phyloP scores from a whole-genome alignment of 2,113 vertebrate species.

The Gorsachius goisagi region DNA sequence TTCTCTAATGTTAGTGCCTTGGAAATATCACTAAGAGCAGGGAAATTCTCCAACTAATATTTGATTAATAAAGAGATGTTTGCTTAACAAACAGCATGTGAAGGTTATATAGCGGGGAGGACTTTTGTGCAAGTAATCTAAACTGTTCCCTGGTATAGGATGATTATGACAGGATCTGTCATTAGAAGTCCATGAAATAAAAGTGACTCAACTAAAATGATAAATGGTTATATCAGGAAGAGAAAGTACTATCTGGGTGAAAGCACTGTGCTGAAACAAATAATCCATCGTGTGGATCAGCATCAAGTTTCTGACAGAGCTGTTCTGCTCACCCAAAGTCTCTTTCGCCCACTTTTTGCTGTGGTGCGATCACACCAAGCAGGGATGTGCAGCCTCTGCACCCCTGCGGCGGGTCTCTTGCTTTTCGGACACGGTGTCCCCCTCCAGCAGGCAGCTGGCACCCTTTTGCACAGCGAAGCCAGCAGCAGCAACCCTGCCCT shows the following conservation, averaged over 20 bases:
- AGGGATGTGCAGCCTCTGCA: not conserved
- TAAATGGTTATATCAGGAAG: not conserved
- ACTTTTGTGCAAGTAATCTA: not conserved
- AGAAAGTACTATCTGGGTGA: not conserved
- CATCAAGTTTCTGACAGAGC: not conserved
- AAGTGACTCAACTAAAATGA: not conserved
- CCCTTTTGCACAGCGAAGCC: not conserved
- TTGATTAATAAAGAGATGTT: not conserved
- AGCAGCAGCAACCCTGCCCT: not conserved
- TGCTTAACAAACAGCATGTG: not conserved
- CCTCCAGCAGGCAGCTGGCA: not conserved
- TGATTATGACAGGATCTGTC: not conserved
- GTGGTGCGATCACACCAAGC: not conserved
- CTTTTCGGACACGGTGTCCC: not conserved
- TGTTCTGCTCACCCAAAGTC: not conserved
- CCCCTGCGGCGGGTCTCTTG: not conserved
- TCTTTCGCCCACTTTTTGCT: not conserved
- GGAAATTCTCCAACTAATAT: not conserved
- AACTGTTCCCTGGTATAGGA: not conserved
- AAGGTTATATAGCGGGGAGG: not conserved
- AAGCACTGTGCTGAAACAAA: not conserved
- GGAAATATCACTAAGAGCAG: not conserved
- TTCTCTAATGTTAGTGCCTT: not conserved
- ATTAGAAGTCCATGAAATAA: not conserved
- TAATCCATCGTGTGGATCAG: not conserved